A percentile compares a stretch with the other conserved stretches of the same genome.
phyloP scores from a whole-genome alignment of 2,113 vertebrate species.

The Apus apus region DNA sequence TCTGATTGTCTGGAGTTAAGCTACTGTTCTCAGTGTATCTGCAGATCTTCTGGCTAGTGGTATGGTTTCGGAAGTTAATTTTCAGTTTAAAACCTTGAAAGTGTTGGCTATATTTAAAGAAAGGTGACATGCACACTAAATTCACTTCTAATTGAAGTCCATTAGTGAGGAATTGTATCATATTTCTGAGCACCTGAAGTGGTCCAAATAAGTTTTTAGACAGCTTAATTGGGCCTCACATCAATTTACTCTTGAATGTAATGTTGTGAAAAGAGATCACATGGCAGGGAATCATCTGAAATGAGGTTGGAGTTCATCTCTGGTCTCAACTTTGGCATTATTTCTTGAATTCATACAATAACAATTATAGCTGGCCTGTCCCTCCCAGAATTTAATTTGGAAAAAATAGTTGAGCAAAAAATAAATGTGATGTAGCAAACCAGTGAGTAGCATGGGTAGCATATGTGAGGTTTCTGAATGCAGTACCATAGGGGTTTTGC shows the following conservation, averaged over 20 bases:
- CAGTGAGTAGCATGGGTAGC: neutral
- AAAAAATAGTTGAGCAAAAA: neutral
- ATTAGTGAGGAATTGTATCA: rapidly evolving
- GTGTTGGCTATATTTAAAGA: neutral
- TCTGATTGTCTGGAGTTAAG: neutral
- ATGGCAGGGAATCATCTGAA: neutral
- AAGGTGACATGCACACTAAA: neutral
- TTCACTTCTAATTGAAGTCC: rapidly evolving
- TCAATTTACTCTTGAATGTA: neutral
- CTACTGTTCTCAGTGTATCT: neutral
- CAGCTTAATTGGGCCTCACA: rapidly evolving
- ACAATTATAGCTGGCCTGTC: neutral
- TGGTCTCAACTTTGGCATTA: neutral
- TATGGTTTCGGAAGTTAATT: neutral
- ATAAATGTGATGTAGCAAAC: neutral
- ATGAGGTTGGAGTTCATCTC: neutral
- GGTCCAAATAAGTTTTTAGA: neutral
- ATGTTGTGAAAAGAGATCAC: neutral
- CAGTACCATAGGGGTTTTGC: neutral
- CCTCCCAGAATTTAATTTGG: neutral
- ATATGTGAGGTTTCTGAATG: neutral
- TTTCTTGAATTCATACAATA: neutral
- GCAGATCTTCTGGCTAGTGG: neutral
- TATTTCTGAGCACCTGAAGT: neutral
- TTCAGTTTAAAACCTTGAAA: neutral